A percentile compares a stretch with the other conserved stretches of the same genome.
Conservation (phyloP, 1,140 invertebrate genomes). For the Octopus bimaculoides region DNA sequence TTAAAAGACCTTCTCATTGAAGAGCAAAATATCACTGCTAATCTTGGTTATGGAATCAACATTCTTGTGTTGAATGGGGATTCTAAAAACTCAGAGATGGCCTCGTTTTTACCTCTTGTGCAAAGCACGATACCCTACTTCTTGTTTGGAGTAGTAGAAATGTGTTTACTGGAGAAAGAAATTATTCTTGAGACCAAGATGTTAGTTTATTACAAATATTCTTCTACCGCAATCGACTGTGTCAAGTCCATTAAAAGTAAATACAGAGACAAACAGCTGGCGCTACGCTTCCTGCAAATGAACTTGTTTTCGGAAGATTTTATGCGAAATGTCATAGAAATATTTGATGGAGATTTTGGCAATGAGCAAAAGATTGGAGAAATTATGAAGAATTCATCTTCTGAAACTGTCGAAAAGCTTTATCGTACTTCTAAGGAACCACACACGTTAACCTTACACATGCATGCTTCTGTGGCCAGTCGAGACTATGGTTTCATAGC, state of each 20-base stretch:
- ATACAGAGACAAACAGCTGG: conserved; percentile 34
- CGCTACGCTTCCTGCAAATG: conserved; percentile 74
- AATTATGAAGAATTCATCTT: conserved; percentile 37
- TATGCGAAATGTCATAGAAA: conserved; percentile 77
- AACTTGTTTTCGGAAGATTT: conserved; percentile 91
- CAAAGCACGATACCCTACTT: conserved; percentile 84
- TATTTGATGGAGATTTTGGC: conserved; percentile 92
- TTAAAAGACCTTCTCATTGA: conserved; percentile 60
- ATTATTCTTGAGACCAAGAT: conserved; percentile 86
- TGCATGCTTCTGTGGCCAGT: conserved; percentile 92
- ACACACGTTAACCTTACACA: conserved; percentile 72
- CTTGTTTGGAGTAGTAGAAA: conserved; percentile 92
- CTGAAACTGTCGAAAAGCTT: conserved; percentile 21
- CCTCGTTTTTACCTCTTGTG: conserved; percentile 62
- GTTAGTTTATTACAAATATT: conserved; percentile 95
- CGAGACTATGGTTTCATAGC: conserved; percentile 95
- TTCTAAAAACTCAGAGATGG: conserved; percentile 81
- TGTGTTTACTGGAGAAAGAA: conserved; percentile 92
- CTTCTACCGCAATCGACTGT: conserved; percentile 92
- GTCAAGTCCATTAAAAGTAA: conserved; percentile 83
- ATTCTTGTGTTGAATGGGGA: conserved; percentile 88
- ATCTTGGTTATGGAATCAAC: conserved; percentile 85
- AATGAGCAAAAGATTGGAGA: conserved; percentile 64
- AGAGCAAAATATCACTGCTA: conserved; percentile 70
- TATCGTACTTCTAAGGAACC: conserved; percentile 30